Evolutionary conservation across 2,113 vertebrate genomes (phyloP).

Genomic region (Corynorhinus townsendii): DNA sequence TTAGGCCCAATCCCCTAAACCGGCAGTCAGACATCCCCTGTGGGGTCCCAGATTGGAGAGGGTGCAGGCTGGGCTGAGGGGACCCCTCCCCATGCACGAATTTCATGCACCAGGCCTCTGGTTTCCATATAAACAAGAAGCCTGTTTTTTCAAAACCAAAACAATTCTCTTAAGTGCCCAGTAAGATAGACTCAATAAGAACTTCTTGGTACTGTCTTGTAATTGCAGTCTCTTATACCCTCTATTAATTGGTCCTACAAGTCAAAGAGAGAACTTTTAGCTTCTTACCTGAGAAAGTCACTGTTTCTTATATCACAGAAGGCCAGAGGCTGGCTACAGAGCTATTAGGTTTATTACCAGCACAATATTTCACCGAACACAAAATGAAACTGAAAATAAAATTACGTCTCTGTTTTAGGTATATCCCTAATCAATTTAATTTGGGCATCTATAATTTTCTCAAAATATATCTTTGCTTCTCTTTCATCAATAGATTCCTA

Average conservation of each 20-base stretch:
- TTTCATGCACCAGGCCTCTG: too few species aligned
- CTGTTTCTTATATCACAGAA: neutral
- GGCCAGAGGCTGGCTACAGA: neutral
- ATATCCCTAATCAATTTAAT: neutral
- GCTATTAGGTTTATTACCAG: neutral
- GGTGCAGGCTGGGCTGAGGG: too few species aligned
- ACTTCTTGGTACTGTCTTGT: neutral
- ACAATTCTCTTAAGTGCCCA: neutral
- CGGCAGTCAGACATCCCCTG: too few species aligned
- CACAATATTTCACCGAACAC: neutral
- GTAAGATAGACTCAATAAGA: neutral
- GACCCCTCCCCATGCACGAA: too few species aligned
- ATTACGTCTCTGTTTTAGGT: neutral
- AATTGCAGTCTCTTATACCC: neutral
- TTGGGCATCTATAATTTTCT: neutral
- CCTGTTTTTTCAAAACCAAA: neutral
- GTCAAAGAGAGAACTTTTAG: neutral
- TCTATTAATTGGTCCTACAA: neutral
- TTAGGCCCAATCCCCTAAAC: too few species aligned
- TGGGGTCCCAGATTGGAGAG: too few species aligned
- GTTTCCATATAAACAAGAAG: neutral
- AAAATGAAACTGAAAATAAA: conserved; percentile 19
- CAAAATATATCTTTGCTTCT: neutral
- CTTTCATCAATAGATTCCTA: neutral
- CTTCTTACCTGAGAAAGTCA: neutral